Evolutionary conservation across 2,888 invertebrate species (phyloP), one percentile per base, ranked within the genome.

Genomic region (Xylota sylvarum): DNA sequence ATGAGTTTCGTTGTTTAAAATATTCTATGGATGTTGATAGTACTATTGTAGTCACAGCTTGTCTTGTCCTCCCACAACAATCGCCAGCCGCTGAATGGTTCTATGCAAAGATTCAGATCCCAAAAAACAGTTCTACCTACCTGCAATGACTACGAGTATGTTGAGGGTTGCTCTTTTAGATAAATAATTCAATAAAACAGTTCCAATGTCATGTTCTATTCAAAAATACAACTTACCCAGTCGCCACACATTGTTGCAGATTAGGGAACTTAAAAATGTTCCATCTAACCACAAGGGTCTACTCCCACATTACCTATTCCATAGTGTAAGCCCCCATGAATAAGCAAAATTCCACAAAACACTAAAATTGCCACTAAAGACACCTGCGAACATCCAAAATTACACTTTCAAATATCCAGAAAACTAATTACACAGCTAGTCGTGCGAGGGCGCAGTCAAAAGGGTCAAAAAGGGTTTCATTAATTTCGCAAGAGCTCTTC

Each of bases 381-480:
- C 85, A 85, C 85, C 85, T 85, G 85, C 70, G 76, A 72, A 17
- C 40, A 19, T 65, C 46, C 32, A n/a, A 76, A 85, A 76, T 85
- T 72, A 80, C 64, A 72, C 70, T 70, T 72, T 70, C 52, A 56
- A 76, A 70, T 72, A 72, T 70, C 56, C 30, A 30, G 52, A 76
- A 85, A 85, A 80, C 70, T 80, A 80, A 85, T 80, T 85, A 76
- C 74, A 62, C 56, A 55, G 12, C 37, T 46, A 43, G 62, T 56
- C 58, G 35, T 37, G 43, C 46, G 43, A 37, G 62, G 55, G 48
- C 73, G 48, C 62, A 62, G 46, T 50, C n/a, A 30, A 40, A 46
- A 60, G 67, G 83, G 58, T 73, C 65, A 48, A 73, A 74, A 72
- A 72, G 76, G 84, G 70, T 76, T 76, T 85, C 81, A 85, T 81